Evolutionary conservation across 1,140 invertebrate genomes (phyloP).

Genomic region (Bombus sylvicola): DNA sequence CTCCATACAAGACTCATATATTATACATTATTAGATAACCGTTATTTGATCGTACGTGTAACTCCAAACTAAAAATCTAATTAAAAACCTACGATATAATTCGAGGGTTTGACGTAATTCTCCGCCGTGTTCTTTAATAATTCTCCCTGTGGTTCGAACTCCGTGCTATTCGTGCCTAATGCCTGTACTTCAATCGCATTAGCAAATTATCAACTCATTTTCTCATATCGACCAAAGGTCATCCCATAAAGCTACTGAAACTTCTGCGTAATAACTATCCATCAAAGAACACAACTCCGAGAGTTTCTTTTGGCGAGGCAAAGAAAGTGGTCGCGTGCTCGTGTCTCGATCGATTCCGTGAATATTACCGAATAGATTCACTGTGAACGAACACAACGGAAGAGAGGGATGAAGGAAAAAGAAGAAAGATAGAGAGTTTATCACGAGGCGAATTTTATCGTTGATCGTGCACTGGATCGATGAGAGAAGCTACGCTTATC

Average conservation of each 20-base stretch:
- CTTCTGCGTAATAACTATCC: not conserved
- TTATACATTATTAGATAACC: not conserved
- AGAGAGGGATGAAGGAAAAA: not conserved
- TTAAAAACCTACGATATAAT: not conserved
- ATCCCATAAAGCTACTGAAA: not conserved
- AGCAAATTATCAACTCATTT: not conserved
- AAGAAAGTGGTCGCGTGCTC: not conserved
- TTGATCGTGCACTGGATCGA: constrained; percentile 2
- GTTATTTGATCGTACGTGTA: not conserved
- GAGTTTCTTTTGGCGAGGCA: not conserved
- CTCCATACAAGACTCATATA: not conserved
- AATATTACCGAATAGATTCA: constrained; percentile 38
- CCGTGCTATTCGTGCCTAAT: not conserved
- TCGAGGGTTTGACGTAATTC: not conserved
- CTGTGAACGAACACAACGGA: not conserved
- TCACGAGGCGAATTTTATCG: constrained; percentile 17
- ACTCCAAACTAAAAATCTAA: too few species aligned
- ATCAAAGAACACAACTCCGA: not conserved
- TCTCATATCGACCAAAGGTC: not conserved
- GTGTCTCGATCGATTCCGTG: constrained; percentile 18
- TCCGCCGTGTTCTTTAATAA: not conserved
- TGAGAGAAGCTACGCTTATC: not conserved
- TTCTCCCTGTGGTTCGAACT: not conserved
- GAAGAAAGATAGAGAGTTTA: not conserved
- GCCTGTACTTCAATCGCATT: not conserved